Percentiles rank a stretch among this genome's conserved stretches.
These are phyloP conservation scores for cattle (Bos taurus) DNA, from an alignment of 2,113 vertebrate genomes.

Conservation along the genomic window ARS-UCD2.0 NC_037349.1:47305001-47305500, in stretches of 20 bases:
- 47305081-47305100: background rate
- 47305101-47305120: background rate
- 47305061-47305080: background rate
- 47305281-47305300: background rate
- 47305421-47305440: background rate
- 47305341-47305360: background rate
- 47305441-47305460: constrained; percentile 58
- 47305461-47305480: constrained; percentile 77
- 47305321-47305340: constrained; percentile 5
- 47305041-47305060: background rate
- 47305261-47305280: background rate
- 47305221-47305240: background rate
- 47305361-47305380: background rate
- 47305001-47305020: background rate
- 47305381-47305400: background rate
- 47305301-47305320: background rate
- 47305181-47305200: background rate
- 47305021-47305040: background rate
- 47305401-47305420: background rate
- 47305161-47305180: background rate
- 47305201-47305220: background rate
- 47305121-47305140: background rate
- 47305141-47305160: background rate
- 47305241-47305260: constrained; percentile 28
- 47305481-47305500: constrained; percentile 78